Evolutionary conservation across 2,888 invertebrate genomes (phyloP).

Genomic region (Ophion obscuratus): DNA sequence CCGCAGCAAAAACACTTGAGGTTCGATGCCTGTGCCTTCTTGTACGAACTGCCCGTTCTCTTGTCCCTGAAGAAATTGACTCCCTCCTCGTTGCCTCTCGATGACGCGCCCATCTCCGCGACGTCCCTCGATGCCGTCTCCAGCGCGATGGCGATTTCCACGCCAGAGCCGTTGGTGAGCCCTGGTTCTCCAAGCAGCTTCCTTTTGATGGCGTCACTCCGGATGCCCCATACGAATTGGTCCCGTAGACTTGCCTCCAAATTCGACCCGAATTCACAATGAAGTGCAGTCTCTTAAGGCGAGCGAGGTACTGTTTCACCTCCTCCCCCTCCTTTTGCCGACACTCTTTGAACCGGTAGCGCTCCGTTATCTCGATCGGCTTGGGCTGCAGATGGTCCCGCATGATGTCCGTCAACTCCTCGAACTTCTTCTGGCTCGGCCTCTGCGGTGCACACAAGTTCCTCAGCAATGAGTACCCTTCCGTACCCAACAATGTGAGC

Average conservation of each 20-base stretch:
- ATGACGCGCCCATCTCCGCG: constrained; percentile 5
- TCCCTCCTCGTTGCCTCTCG: background rate
- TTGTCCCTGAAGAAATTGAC: constrained; percentile 9
- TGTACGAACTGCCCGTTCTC: background rate
- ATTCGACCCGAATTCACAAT: constrained; percentile 14
- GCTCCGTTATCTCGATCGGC: constrained; percentile 61
- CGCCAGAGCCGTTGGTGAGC: background rate
- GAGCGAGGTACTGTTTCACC: constrained; percentile 54
- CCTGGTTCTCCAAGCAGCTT: background rate
- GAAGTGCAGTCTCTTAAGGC: constrained; percentile 39
- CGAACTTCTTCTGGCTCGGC: background rate
- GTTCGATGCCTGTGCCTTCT: background rate
- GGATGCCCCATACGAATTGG: constrained; percentile 10
- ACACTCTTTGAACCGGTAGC: constrained; percentile 65
- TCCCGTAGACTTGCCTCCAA: background rate
- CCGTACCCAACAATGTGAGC: constrained; percentile 9
- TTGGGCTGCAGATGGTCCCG: constrained; percentile 18
- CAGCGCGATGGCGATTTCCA: constrained; percentile 2
- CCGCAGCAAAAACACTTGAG: constrained; percentile 43
- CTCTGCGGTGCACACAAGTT: background rate
- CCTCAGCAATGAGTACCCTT: constrained; percentile 6
- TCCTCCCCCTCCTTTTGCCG: constrained; percentile 50
- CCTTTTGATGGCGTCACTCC: constrained; percentile 1
- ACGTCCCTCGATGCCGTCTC: constrained; percentile 15
- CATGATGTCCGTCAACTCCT: background rate